Evolutionary conservation across 2,888 invertebrate genomes (phyloP).

Genomic region (Apotomis capreana): DNA sequence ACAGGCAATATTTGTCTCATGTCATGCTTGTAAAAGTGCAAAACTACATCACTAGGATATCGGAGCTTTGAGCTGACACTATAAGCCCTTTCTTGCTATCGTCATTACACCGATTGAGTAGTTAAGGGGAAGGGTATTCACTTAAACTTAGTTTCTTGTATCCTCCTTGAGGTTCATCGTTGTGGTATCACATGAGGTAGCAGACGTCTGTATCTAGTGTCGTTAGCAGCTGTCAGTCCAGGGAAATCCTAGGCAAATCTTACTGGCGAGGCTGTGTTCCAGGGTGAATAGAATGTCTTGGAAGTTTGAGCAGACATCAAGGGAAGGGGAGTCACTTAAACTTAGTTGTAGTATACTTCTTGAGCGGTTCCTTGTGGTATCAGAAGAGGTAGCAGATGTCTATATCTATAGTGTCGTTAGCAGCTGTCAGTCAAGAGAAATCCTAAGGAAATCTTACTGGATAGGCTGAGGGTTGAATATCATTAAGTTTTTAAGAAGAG

Average conservation of each 20-base stretch:
- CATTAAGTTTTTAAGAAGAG: neutral
- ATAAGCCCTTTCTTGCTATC: too few relatives aligned
- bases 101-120: neutral
- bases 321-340: constrained; percentile 83
- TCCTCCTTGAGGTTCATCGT: constrained; percentile 89
- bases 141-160: constrained; percentile 91
- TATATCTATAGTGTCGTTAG: constrained; percentile 93
- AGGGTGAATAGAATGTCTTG: too few relatives aligned
- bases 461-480: neutral
- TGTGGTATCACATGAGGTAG: constrained; percentile 88
- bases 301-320: neutral
- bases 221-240: constrained; percentile 95
- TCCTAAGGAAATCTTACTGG: constrained; percentile 69
- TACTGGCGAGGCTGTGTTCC: neutral
- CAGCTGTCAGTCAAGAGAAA: constrained; percentile 97
- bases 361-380: constrained; percentile 89
- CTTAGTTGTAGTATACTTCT: constrained; percentile 92
- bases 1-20: too few relatives aligned
- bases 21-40: too few relatives aligned
- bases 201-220: constrained; percentile 95
- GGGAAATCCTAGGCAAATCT: constrained; percentile 86
- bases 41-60: too few relatives aligned
- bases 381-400: constrained; percentile 95
- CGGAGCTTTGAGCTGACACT: too few relatives aligned
- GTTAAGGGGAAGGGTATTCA: constrained; percentile 55